phyloP scores from a whole-genome alignment of 2,888 invertebrate genomes.

The Schizotus pectinicornis region DNA sequence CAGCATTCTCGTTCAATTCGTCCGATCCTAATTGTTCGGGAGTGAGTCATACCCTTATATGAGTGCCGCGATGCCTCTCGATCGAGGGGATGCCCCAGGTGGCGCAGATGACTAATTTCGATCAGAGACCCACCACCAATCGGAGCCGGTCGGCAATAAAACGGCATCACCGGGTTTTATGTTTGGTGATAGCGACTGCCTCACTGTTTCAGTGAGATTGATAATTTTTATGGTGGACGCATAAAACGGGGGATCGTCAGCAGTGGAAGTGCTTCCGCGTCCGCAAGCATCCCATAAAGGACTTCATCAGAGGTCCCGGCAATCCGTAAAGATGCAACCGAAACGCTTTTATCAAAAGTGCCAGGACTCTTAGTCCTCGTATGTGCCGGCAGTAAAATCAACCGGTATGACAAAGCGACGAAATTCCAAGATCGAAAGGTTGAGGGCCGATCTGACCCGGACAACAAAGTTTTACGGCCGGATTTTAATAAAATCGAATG shows the following conservation, averaged over 20 bases:
- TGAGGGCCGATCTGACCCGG: conserved; percentile 6
- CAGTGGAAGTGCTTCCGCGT: conserved; percentile 29
- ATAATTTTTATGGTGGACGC: conserved; percentile 52
- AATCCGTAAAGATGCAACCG: conserved; percentile 46
- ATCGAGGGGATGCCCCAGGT: too few species aligned
- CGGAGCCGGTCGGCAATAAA: conserved; percentile 39
- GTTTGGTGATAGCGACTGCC: conserved; percentile 44
- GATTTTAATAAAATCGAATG: conserved; percentile 19
- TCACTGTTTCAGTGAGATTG: conserved; percentile 50
- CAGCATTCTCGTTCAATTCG: too few species aligned
- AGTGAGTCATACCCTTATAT: too few species aligned
- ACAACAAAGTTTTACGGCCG: conserved; percentile 8
- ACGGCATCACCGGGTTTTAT: conserved; percentile 44
- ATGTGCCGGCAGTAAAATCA: conserved; percentile 40
- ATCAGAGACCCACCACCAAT: conserved; percentile 10
- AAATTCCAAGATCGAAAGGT: conserved; percentile 27
- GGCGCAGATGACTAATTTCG: too few species aligned
- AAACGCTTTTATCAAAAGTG: conserved; percentile 41
- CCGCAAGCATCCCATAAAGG: conserved; percentile 40
- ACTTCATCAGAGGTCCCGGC: conserved; percentile 44
- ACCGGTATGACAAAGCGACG: conserved; percentile 32
- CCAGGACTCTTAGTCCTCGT: conserved; percentile 30
- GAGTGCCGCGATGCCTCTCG: too few species aligned
- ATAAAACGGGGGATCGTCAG: conserved; percentile 44
- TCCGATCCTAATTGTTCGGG: too few species aligned